These are phyloP conservation scores for Onychostoma macrolepis DNA, from an alignment of 2,113 vertebrate genomes.

Conservation along the genomic window DNA sequence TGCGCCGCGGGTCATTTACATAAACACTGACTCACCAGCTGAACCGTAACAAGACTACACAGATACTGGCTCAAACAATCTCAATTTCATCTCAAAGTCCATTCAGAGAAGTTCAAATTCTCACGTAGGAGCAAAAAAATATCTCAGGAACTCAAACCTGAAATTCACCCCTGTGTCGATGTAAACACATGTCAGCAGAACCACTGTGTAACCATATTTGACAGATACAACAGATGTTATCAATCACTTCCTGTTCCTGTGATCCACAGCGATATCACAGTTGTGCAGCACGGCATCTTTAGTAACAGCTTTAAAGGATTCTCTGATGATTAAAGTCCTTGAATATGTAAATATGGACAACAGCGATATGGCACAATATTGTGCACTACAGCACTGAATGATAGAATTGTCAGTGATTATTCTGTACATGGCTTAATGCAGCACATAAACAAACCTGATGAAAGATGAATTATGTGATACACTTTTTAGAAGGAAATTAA, in stretches of 20 bases:
- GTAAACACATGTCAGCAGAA: background rate
- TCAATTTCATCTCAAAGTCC: background rate
- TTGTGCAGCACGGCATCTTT: background rate
- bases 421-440: background rate
- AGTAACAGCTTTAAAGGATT: background rate
- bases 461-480: background rate
- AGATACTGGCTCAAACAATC: background rate
- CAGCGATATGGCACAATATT: background rate
- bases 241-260: background rate
- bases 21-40: background rate
- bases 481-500: background rate
- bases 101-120: background rate
- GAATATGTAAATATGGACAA: background rate
- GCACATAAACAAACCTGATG: background rate
- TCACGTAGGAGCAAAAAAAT: background rate
- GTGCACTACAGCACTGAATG: background rate
- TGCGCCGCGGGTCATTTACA: background rate
- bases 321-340: background rate
- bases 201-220: background rate
- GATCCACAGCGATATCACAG: background rate
- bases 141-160: background rate
- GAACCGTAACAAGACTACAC: background rate
- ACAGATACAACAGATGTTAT: slow-evolving; percentile 7
- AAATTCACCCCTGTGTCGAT: background rate
- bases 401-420: background rate